phyloP scores from a whole-genome alignment of 1,140 invertebrate species.

The Drosophila lowei region DNA sequence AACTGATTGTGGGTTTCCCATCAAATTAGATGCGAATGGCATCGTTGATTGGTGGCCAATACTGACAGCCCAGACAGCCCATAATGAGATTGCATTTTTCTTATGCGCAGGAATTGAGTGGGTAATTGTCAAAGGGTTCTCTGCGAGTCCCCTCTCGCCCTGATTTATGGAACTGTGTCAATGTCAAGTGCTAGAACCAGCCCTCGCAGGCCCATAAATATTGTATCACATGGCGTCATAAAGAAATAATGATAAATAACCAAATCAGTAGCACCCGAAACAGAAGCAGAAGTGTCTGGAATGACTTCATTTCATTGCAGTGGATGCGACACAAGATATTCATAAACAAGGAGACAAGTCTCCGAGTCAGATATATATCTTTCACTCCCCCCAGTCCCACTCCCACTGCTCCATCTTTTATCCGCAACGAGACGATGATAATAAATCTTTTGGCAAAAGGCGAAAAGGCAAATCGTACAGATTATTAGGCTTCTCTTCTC shows the following conservation, averaged over 20 bases:
- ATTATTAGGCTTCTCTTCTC: constrained; percentile 59
- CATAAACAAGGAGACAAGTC: constrained; percentile 60
- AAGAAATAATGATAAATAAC: constrained; percentile 81
- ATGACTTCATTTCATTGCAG: constrained; percentile 71
- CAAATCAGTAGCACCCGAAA: constrained; percentile 46
- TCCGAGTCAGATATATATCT: constrained; percentile 42
- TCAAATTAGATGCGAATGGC: constrained; percentile 63
- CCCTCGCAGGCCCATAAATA: constrained; percentile 62
- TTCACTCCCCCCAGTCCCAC: constrained; percentile 1
- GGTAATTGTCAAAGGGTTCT: constrained; percentile 64
- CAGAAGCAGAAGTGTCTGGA: constrained; percentile 43
- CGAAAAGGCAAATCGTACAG: constrained; percentile 72
- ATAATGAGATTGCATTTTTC: constrained; percentile 59
- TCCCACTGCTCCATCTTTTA: constrained; percentile 55
- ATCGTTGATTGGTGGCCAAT: constrained; percentile 56
- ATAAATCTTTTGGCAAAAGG: constrained; percentile 74
- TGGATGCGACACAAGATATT: constrained; percentile 59
- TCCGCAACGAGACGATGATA: constrained; percentile 76
- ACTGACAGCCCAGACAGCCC: constrained; percentile 45
- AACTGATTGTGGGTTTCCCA: constrained; percentile 38
- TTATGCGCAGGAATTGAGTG: background rate
- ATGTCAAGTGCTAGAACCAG: constrained; percentile 57
- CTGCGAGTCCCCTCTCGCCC: background rate
- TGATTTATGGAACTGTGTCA: constrained; percentile 73
- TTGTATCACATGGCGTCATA: constrained; percentile 79